A percentile compares a stretch with the other conserved stretches of the same genome.
These are phyloP conservation scores for Hymenopus coronatus DNA, from an alignment of 2,888 invertebrate genomes.

Conservation along the genomic window DNA sequence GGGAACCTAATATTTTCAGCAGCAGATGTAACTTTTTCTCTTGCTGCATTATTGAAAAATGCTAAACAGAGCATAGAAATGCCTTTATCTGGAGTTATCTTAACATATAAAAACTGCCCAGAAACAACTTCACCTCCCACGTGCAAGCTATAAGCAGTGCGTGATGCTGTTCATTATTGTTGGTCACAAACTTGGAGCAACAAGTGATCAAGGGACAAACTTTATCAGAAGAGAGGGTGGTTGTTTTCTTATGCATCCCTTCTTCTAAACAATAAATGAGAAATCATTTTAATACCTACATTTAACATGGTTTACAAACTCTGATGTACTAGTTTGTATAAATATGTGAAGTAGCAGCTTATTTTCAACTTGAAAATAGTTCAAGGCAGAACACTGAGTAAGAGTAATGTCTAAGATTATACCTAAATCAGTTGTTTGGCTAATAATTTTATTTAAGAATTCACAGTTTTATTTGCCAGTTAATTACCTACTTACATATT, in stretches of 20 bases:
- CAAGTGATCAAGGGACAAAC: not conserved
- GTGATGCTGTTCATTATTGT: not conserved
- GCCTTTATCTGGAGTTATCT: not conserved
- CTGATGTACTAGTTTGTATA: too few species aligned
- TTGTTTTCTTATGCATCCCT: not conserved
- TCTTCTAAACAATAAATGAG: not conserved
- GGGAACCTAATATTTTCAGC: too few species aligned
- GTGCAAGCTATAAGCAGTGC: not conserved
- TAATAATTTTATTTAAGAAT: too few species aligned
- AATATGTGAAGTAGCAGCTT: too few species aligned
- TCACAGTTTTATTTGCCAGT: too few species aligned
- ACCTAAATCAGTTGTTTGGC: too few species aligned
- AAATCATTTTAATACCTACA: not conserved
- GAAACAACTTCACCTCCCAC: not conserved
- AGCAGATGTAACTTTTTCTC: not conserved
- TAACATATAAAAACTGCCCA: not conserved
- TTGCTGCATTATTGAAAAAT: not conserved
- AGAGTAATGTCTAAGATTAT: too few species aligned
- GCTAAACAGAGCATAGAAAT: not conserved
- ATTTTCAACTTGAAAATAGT: too few species aligned
- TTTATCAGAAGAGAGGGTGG: not conserved
- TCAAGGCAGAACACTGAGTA: too few species aligned
- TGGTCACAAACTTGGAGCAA: not conserved
- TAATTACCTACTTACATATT: not conserved
- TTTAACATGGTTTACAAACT: too few species aligned